Evolutionary conservation across 2,797 vertebrate species (phyloP), one percentile per base, ranked within the genome.

Genomic region (Leucoraja ocellata): DNA sequence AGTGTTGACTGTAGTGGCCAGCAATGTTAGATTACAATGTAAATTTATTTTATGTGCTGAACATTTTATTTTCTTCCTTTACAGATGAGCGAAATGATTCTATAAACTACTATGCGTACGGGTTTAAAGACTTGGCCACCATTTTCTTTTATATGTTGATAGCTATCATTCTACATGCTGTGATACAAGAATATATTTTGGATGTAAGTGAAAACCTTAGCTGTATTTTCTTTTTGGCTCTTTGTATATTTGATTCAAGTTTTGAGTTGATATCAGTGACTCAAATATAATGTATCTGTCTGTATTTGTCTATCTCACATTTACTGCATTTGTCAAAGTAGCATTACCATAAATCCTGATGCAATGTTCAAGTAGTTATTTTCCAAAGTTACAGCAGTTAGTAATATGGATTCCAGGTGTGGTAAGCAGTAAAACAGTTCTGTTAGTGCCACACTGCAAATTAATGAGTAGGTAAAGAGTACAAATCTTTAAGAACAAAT

Each of bases 61-160:
- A 88, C n/a, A 0, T 13, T 93, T 3, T 77, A 93, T 78, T 80
- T 79, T 81, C 10, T 18, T 36, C 18, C 39, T 21, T 81, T 80
- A 14, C 95, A 97, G 97, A 96, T 94, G 97, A 97, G 83, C 96
- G 94, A 94, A 94, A 93, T 28, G 97, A 97, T 83, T 95, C 96
- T 0, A 94, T 97, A 93, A 96, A 96, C 94, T 95, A 96, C 93
- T 98, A 97, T 95, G 97, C 96, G 88, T 98, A 97, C 28, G 97
- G 97, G 65, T 96, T 96, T 18, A 97, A 97, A 95, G 97, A 98
- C 93, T 95, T 97, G 93, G 97, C 97, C n/a, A 97, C 97, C 0
- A 95, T 98, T 93, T 96, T 98, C 95, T 98, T 98, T 95, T 98
- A 98, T 94, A 96, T 97, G 95, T 97, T 98, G 0, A 96, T 98